Percentiles rank a stretch among this genome's conserved stretches.
These are phyloP conservation scores for Larimichthys crocea DNA, from an alignment of 2,113 vertebrate genomes.

Conservation along the genomic window DNA sequence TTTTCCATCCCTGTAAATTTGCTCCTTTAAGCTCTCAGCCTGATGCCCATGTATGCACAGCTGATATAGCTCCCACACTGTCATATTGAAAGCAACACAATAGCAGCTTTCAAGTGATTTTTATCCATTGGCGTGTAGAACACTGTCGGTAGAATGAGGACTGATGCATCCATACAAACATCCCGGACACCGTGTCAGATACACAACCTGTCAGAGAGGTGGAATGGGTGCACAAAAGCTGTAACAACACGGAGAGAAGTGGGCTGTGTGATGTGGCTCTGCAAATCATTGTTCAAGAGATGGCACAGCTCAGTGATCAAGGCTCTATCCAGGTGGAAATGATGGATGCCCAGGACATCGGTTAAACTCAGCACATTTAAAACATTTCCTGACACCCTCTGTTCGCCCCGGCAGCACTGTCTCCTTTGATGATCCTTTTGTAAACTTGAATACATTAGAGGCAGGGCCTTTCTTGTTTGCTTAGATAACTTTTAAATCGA, in stretches of 20 bases:
- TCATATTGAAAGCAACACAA: background rate
- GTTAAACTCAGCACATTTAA: constrained; percentile 68
- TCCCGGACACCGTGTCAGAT: background rate
- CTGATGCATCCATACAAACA: constrained; percentile 36
- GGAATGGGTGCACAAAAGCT: constrained; percentile 18
- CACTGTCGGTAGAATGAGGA: background rate
- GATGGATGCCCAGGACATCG: constrained; percentile 64
- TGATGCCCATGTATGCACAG: constrained; percentile 8
- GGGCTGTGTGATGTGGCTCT: constrained; percentile 39
- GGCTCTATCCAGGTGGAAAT: constrained; percentile 67
- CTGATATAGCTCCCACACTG: background rate
- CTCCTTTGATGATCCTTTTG: constrained; percentile 49
- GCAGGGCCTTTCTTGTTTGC: constrained; percentile 26
- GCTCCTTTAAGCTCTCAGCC: constrained; percentile 11
- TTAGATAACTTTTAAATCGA: constrained; percentile 26
- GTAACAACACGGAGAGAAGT: constrained; percentile 25
- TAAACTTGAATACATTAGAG: constrained; percentile 35
- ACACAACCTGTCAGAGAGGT: constrained; percentile 34
- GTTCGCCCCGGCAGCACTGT: constrained; percentile 8
- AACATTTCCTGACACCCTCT: constrained; percentile 47
- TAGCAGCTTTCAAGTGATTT: constrained; percentile 16
- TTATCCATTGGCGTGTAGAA: constrained; percentile 13
- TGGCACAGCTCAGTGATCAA: constrained; percentile 64
- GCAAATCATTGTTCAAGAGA: constrained; percentile 62
- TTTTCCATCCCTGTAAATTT: constrained; percentile 10